phyloP scores from a whole-genome alignment of 1,140 invertebrate species.

The Musca domestica region DNA sequence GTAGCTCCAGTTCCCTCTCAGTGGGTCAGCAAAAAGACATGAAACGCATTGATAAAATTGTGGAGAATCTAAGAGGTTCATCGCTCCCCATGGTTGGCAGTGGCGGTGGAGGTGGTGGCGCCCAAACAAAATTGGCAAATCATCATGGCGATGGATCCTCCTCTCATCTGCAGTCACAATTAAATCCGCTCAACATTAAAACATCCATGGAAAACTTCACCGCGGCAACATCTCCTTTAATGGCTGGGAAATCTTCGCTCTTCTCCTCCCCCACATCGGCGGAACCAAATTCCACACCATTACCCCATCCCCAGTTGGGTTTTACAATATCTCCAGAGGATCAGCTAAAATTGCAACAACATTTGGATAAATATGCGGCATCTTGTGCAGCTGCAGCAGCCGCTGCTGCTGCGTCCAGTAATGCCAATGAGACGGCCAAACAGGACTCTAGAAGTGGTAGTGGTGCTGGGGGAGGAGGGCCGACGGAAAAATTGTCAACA shows the following conservation, averaged over 20 bases:
- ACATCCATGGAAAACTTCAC: conserved; percentile 39
- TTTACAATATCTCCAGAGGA: conserved; percentile 45
- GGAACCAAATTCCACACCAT: neutral
- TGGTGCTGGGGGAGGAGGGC: conserved; percentile 25
- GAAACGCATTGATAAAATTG: conserved; percentile 48
- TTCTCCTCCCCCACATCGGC: conserved; percentile 13
- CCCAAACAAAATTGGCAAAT: conserved; percentile 28
- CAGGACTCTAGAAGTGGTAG: conserved; percentile 39
- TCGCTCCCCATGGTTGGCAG: conserved; percentile 17
- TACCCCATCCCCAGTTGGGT: neutral
- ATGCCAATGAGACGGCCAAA: conserved; percentile 36
- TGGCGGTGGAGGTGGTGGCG: conserved; percentile 21
- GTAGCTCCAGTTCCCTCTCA: neutral
- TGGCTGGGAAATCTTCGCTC: neutral
- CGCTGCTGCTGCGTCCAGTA: neutral
- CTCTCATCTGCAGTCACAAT: conserved; percentile 27
- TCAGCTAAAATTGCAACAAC: conserved; percentile 46
- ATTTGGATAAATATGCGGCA: conserved; percentile 45
- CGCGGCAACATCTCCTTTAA: neutral
- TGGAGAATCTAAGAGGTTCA: conserved; percentile 34
- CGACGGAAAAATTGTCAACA: neutral
- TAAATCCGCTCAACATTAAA: conserved; percentile 23
- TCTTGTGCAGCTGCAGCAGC: conserved; percentile 33
- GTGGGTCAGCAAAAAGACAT: conserved; percentile 40
- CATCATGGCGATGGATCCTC: conserved; percentile 5